These are phyloP conservation scores for Megaceryle torquata DNA, from an alignment of 2,113 vertebrate genomes.

Conservation along the genomic window DNA sequence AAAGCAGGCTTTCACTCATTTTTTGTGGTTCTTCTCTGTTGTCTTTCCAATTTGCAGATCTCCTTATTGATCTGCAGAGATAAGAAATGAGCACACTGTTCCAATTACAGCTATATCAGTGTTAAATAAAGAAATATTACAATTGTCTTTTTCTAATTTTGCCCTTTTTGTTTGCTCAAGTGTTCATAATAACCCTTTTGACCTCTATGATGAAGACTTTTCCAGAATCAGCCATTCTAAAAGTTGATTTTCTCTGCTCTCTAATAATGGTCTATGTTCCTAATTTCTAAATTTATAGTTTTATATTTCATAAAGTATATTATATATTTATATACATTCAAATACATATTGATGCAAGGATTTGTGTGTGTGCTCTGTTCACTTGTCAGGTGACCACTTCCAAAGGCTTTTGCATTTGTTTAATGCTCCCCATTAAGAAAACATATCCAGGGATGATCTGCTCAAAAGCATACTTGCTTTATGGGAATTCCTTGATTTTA, in stretches of 20 bases:
- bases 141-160: not conserved
- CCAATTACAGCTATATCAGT: not conserved
- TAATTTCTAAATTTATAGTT: not conserved
- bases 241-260: not conserved
- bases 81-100: not conserved
- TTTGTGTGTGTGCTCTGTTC: not conserved
- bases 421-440: not conserved
- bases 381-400: not conserved
- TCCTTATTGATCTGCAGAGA: not conserved
- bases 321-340: not conserved
- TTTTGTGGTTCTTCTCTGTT: not conserved
- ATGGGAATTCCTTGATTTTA: no score
- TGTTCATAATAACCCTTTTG: not conserved
- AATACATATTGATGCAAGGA: not conserved
- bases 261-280: not conserved
- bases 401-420: rapidly evolving
- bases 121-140: not conserved
- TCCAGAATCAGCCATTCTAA: not conserved
- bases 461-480: no score
- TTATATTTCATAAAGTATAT: not conserved
- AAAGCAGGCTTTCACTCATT: not conserved
- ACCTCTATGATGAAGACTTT: not conserved
- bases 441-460: not conserved
- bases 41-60: not conserved
- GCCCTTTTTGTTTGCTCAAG: not conserved